A percentile compares a stretch with the other conserved stretches of the same genome.
phyloP scores from a whole-genome alignment of 2,888 invertebrate species.

The Drosophila tripunctata region DNA sequence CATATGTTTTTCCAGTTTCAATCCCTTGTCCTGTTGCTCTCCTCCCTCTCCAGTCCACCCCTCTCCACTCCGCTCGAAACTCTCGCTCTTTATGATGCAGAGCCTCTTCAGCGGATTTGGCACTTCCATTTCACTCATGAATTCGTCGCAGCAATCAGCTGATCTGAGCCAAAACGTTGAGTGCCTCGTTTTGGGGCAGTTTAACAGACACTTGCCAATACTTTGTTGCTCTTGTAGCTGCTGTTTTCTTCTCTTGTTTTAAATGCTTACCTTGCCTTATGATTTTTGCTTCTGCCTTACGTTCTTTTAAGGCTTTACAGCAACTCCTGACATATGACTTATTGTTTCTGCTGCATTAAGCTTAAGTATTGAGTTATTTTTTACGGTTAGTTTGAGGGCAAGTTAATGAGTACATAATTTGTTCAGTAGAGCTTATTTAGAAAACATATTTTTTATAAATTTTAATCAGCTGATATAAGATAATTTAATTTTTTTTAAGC shows the following conservation, averaged over 20 bases:
- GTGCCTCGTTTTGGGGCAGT: slow-evolving; percentile 44
- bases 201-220: slow-evolving; percentile 44
- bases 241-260: no score
- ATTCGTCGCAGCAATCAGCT: slow-evolving; percentile 65
- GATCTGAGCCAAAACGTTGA: slow-evolving; percentile 44
- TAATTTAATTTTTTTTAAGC: neutral
- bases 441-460: no score
- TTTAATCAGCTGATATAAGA: neutral
- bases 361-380: slow-evolving; percentile 21
- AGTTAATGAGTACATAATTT: slow-evolving; percentile 26
- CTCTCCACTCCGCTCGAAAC: slow-evolving; percentile 22
- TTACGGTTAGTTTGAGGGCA: slow-evolving; percentile 16
- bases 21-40: neutral
- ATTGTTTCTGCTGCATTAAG: slow-evolving; percentile 43
- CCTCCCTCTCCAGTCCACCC: no score
- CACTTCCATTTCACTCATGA: slow-evolving; percentile 65
- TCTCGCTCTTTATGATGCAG: slow-evolving; percentile 11
- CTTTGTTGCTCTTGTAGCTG: neutral
- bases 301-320: slow-evolving; percentile 77
- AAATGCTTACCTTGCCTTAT: slow-evolving; percentile 35
- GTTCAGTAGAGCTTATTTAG: no score
- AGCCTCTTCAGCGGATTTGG: slow-evolving; percentile 47
- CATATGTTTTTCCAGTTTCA: slow-evolving; percentile 41
- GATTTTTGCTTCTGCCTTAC: slow-evolving; percentile 28
- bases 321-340: slow-evolving; percentile 68